Evolutionary conservation across 2,797 vertebrate genomes (phyloP).

Genomic region (Sebastes kiyomatsui): DNA sequence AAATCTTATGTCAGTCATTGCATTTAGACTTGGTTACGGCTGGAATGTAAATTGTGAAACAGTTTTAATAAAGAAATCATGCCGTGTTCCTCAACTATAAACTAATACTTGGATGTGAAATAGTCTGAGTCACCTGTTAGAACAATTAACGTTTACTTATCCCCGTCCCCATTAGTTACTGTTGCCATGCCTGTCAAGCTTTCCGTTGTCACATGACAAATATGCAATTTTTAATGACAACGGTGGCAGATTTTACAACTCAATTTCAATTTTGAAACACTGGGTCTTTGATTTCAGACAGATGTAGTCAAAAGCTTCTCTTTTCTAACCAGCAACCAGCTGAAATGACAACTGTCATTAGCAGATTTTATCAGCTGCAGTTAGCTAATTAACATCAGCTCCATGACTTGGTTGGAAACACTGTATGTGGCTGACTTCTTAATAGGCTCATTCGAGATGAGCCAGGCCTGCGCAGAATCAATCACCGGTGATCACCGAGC

Average conservation of each 20-base stretch:
- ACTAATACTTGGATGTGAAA: background rate
- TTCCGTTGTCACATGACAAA: background rate
- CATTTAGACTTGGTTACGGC: background rate
- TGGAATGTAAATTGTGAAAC: background rate
- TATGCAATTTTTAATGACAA: background rate
- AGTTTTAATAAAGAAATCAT: background rate
- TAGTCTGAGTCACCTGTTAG: background rate
- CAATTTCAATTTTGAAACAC: background rate
- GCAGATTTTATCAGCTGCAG: background rate
- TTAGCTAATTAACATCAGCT: background rate
- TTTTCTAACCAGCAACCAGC: background rate
- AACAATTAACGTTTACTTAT: background rate
- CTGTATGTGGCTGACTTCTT: background rate
- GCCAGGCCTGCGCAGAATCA: no score
- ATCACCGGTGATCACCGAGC: no score
- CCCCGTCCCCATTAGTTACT: background rate
- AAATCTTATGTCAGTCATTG: background rate
- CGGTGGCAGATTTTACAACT: background rate
- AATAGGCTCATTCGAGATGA: background rate
- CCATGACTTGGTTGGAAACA: background rate
- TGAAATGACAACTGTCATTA: background rate
- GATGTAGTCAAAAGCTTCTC: background rate
- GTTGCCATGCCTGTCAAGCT: background rate
- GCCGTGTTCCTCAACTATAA: background rate
- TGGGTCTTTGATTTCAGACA: background rate